Base-by-base conservation (phyloP, 2,797 vertebrate species). In the Microctenopoma lineatum region DNA sequence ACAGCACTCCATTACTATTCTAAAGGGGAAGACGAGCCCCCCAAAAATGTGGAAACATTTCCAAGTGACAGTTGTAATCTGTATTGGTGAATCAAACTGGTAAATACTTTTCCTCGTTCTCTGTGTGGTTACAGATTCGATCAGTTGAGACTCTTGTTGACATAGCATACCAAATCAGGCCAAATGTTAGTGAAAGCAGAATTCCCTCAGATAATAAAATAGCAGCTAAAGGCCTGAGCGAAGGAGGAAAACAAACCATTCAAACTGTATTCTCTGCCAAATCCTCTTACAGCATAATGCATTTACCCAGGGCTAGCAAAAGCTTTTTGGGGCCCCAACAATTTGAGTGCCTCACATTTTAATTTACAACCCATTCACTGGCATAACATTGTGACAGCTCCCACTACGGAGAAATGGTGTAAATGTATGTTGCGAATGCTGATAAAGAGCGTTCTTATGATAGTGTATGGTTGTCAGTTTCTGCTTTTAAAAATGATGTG, bases 191-290 rank as follows among this genome's bases (percentile, higher is more conserved):
- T 44, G 56, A 67, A 69, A 70, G 26, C 62, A 73, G 62, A 74
- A 79, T 85, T 86, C 68, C 60, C 76, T 63, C 61, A 76, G 73
- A 88, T 84, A 84, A 85, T 81, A 85, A 79, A 75, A 81, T 61
- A 73, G 75, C 55, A 54, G 67, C 68, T 66, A 80, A 84, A 85
- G 42, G 73, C 77, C 66, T 47, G 60, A 73, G 32, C 70, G 60
- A 65, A 72, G 73, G 52, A 77, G 52, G 67, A 77, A 86, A 81
- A 88, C 78, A 80, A 87, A 66, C 74, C 68, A 75, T 83, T 85
- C 65, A 66, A 79, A 88, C 67, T 73, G 62, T 64, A 79, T 87
- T 82, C 61, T 38, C 41, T 71, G 69, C 65, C 70, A 85, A 87
- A 87, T 87, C 83, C 61, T 84, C 81, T 89, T 82, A 83, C 29